Evolutionary conservation across 2,113 vertebrate species (phyloP), one percentile per base, ranked within the genome.

Genomic region (Alaudala cheleensis): DNA sequence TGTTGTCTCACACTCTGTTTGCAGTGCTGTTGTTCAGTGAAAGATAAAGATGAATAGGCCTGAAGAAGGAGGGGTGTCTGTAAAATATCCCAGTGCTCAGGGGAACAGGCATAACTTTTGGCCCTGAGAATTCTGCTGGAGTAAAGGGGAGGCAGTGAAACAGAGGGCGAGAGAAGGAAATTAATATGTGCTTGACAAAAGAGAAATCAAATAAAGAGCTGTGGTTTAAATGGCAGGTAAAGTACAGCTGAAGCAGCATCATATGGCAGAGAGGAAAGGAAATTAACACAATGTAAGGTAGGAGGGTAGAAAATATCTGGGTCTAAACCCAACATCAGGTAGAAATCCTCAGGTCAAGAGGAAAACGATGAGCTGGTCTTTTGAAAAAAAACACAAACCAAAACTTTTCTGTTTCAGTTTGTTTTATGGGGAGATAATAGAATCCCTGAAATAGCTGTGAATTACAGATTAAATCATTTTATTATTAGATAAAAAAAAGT

Each of bases 11-110:
- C 94, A 97, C 65, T 97, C 84, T 81, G 80, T 96, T 97, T 98
- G 90, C 93, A 92, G 82, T 89, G 90, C 86, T 96, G 92, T 67
- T 97, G 96, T 92, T 97, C 90, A 96, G 82, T 83, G 97, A 89
- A 83, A 96, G 95, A 97, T 97, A 97, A 97, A 97, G 96, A 97
- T 57, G 25, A 95, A 97, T 97, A 88, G 92, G 69, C 90, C 93
- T 95, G 93, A 95, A 94, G 28, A 5, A 7, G 7, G 3, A 39
- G 16, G 16, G 60, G 25, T 60, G 74, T 96, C n/a, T 37, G 74
- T 93, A 85, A 96, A 97, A 96, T 92, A 95, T 81, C 69, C 18
- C 72, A 92, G 80, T 88, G 83, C 85, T 81, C 56, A 69, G 85
- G 70, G 49, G 8, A 22, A 86, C 96, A 93, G 50, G 72, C 42